Base-by-base conservation (phyloP, 2,797 vertebrate genomes). In the Chiloscyllium punctatum region DNA sequence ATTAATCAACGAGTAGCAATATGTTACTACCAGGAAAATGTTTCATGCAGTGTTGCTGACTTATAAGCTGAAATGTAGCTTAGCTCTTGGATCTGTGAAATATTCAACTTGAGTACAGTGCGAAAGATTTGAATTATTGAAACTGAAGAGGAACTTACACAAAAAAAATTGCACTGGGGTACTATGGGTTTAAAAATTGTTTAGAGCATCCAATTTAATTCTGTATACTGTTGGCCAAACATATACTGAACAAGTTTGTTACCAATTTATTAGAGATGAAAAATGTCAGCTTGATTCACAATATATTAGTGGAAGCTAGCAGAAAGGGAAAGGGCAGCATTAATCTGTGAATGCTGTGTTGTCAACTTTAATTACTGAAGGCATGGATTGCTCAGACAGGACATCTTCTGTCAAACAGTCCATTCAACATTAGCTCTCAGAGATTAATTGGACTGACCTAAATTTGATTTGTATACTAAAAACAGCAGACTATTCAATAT, bases 1-100 rank as follows among this genome's bases (percentile, higher is more conserved):
- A 92, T 69, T 92, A 92, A 69, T n/a, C n/a, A 92, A 37, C 68
- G n/a, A 92, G 33, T n/a, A 91, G 57, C 66, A 91, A 91, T 91
- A 1, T 91, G 30, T n/a, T 21, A 62, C 15, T 90, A 57, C 33
- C 15, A 21, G 21, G 33, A 91, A 91, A 77, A 91, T 9, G 62
- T 18, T 92, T 68, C 90, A 42, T 92, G 90, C 90, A 53, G 51
- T 27, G 0, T 42, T 33, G 21, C 25, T 68, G 7, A 37, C 16
- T 69, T 66, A 25, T 11, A 68, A 16, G 23, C 18, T 9, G 7
- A 16, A 37, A 68, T 37, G 62, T 11, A 69, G 92, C 62, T 69
- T 69, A 11, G 62, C 23, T 30, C 68, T 74, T 9, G 42, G 69
- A 33, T 51, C 25, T 51, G 69, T 72, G 37, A 48, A n/a, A 74